Evolutionary conservation across 2,888 invertebrate species (phyloP).

Genomic region (Plagiodera versicolora): DNA sequence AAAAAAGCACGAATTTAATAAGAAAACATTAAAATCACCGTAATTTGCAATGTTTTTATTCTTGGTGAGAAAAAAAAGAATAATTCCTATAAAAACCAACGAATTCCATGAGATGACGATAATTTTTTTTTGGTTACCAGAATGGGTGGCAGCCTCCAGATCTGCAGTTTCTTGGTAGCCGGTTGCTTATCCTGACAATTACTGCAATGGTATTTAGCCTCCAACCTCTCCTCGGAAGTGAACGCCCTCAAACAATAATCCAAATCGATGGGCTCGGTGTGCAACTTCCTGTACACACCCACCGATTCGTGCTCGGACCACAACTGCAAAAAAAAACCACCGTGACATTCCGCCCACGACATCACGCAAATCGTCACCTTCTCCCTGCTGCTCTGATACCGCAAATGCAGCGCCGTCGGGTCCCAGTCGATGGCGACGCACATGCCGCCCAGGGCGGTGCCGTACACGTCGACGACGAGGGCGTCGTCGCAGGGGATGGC

Average conservation of each 20-base stretch:
- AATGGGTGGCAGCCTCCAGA: constrained; percentile 89
- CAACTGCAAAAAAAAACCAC: too few relatives aligned
- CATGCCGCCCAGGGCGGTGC: constrained; percentile 44
- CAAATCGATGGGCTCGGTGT: constrained; percentile 82
- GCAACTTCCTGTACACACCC: constrained; percentile 66
- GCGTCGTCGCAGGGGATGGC: constrained; percentile 70
- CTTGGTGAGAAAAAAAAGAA: too few relatives aligned
- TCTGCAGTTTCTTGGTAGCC: constrained; percentile 87
- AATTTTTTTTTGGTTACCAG: constrained; percentile 67
- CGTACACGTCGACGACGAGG: constrained; percentile 54
- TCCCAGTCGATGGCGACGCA: constrained; percentile 92
- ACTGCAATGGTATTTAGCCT: constrained; percentile 84
- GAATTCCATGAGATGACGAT: too few relatives aligned
- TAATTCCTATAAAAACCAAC: too few relatives aligned
- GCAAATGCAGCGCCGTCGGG: constrained; percentile 87
- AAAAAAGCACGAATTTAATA: too few relatives aligned
- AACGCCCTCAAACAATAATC: constrained; percentile 85
- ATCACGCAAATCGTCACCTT: constrained; percentile 38
- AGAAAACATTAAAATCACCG: too few relatives aligned
- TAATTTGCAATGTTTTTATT: too few relatives aligned
- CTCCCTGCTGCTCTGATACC: constrained; percentile 59
- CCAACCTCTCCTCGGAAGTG: constrained; percentile 83
- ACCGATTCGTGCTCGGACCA: constrained; percentile 78
- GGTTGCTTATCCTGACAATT: constrained; percentile 81
- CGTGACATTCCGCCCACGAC: too few relatives aligned